Base-by-base conservation (phyloP, 2,113 vertebrate species). In the Calidris pugnax region DNA sequence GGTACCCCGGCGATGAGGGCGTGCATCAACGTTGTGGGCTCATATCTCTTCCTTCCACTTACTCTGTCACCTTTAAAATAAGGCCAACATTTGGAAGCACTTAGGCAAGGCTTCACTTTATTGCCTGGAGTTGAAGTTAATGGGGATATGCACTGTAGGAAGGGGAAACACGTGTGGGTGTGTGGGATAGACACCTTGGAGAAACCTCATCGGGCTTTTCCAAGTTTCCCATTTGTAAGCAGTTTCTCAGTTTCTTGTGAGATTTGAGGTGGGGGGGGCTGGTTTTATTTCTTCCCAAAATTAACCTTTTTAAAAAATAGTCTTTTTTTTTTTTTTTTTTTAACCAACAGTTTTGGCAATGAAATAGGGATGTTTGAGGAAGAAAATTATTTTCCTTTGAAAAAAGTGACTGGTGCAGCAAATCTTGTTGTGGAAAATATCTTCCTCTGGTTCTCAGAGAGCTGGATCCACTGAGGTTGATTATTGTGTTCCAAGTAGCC, bases 81-180 rank as follows among this genome's bases (percentile, higher is more conserved):
- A 72, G 30, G 53, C 12, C 20, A 78, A 41, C 71, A 57, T 84
- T 74, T 95, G 89, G 89, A 81, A 93, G 33, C 66, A 68, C 51
- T 93, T 91, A 68, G 39, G 43, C 27, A 35, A 50, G 56, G 73
- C 43, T 94, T 94, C 55, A 63, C 43, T 91, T 68, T 59, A 67
- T 50, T 85, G 53, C 57, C 60, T 12, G 50, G 39, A 47, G 27
- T 5, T 75, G 78, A 39, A 72, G 53, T 66, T 83, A 45, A 26
- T 2, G 16, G 85, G 60, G 56, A 23, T 37, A 18, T 0, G 1
- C 32, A 26, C 20, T 10, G 0, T 5, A 19, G 56, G 43, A 68
- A 10, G 71, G 0, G 10, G 62, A 91, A 88, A 68, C 35, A 6
- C 6, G 1, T 45, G 80, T 0, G 3, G 20, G 18, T 21, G 26